These are phyloP conservation scores for Carassius gibelio DNA, from an alignment of 2,113 vertebrate species.

Conservation along the genomic window DNA sequence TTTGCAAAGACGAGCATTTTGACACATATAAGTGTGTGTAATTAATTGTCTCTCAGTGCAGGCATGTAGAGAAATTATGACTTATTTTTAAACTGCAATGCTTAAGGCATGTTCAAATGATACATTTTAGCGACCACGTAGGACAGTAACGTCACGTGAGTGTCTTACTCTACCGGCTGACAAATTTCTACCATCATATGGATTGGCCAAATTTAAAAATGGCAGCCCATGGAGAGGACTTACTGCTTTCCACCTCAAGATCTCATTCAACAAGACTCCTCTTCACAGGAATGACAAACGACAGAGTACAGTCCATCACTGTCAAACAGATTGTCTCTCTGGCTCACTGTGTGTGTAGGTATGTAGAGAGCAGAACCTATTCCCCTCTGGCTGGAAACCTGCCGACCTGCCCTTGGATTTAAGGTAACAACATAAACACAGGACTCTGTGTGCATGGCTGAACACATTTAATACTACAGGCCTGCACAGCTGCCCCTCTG, in stretches of 20 bases:
- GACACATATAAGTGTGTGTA: too few species aligned
- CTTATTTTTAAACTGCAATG: too few species aligned
- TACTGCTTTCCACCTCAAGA: constrained; percentile 21
- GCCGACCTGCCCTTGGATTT: constrained; percentile 18
- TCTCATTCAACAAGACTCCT: constrained; percentile 16
- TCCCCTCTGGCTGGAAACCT: constrained; percentile 32
- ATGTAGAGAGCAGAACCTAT: background rate
- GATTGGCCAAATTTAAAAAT: background rate
- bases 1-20: too few species aligned
- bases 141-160: too few species aligned
- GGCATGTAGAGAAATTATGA: too few species aligned
- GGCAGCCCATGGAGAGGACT: background rate
- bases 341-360: background rate
- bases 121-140: too few species aligned
- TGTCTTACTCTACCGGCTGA: too few species aligned
- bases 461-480: constrained; percentile 13
- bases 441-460: background rate
- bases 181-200: background rate
- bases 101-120: too few species aligned
- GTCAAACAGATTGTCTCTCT: background rate
- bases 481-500: constrained; percentile 10
- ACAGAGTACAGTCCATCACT: constrained; percentile 16
- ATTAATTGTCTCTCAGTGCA: too few species aligned
- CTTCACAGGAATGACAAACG: background rate
- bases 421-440: constrained; percentile 33